Evolutionary conservation across 2,797 vertebrate genomes (phyloP).

Genomic region (Silurus aristotelis): DNA sequence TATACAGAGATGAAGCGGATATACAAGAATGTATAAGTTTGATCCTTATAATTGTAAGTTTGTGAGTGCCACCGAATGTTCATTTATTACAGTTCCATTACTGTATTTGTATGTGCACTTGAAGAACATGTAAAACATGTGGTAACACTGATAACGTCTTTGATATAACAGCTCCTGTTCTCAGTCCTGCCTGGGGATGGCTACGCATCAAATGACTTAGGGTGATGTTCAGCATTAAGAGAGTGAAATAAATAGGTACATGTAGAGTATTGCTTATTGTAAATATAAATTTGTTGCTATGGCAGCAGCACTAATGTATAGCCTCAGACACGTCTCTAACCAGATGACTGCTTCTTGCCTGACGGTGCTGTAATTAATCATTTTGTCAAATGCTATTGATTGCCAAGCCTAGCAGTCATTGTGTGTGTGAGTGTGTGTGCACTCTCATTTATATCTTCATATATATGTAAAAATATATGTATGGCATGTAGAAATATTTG

Average conservation of each 20-base stretch:
- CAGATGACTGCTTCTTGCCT: constrained; percentile 50
- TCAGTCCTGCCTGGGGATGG: not conserved
- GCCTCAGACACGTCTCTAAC: constrained; percentile 43
- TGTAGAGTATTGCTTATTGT: constrained; percentile 39
- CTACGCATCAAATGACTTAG: not conserved
- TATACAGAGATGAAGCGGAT: no score
- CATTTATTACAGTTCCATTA: no score
- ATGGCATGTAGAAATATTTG: not conserved
- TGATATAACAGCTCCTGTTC: not conserved
- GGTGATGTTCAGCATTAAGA: constrained; percentile 18
- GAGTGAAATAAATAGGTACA: constrained; percentile 25
- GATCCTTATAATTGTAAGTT: no score
- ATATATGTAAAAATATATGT: not conserved
- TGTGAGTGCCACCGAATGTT: no score
- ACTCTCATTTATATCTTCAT: constrained; percentile 27
- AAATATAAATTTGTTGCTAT: constrained; percentile 53
- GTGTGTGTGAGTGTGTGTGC: constrained; percentile 35
- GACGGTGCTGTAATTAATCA: constrained; percentile 57
- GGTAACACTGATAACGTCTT: not conserved
- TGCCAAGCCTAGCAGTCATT: constrained; percentile 31
- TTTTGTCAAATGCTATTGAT: constrained; percentile 52
- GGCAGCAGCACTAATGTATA: constrained; percentile 42
- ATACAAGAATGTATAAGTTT: no score
- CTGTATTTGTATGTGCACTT: not conserved
- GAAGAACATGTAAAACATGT: not conserved